Percentiles rank a stretch among this genome's conserved stretches.
phyloP scores from a whole-genome alignment of 2,113 vertebrate species.

The Neolamprologus cancellatus region DNA sequence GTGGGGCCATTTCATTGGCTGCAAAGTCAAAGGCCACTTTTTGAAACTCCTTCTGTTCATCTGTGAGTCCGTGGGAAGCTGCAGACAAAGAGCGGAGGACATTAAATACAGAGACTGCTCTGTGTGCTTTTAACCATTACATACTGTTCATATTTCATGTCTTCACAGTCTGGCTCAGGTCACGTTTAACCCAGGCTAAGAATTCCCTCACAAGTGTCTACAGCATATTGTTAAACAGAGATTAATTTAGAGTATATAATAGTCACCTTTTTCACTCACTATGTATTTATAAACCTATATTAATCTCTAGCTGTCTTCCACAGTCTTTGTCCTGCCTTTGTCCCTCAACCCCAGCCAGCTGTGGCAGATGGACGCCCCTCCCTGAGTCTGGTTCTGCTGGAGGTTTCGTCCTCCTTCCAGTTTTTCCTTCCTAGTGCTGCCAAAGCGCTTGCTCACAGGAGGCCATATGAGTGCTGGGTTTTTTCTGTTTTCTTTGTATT shows the following conservation, averaged over 20 bases:
- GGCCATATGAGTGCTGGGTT: background rate
- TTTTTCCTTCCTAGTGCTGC: background rate
- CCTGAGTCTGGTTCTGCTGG: background rate
- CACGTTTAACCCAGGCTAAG: background rate
- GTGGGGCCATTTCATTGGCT: constrained; percentile 89
- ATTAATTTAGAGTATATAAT: background rate
- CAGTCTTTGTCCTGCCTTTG: background rate
- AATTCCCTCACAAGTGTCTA: background rate
- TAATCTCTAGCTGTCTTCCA: background rate
- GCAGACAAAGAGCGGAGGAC: background rate
- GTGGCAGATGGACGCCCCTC: background rate
- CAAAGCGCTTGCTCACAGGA: background rate
- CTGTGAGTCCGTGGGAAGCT: constrained; percentile 85
- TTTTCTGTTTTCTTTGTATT: background rate
- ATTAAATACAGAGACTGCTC: background rate
- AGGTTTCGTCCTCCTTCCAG: background rate
- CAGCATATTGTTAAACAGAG: background rate
- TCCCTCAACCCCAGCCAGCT: background rate
- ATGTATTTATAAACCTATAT: background rate
- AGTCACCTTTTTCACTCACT: background rate
- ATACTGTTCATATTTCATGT: background rate
- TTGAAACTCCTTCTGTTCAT: constrained; percentile 95
- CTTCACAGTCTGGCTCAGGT: background rate
- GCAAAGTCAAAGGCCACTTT: constrained; percentile 95
- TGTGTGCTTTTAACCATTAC: background rate